Evolutionary conservation across 2,113 vertebrate genomes (phyloP).

Genomic region (Lethenteron reissneri): DNA sequence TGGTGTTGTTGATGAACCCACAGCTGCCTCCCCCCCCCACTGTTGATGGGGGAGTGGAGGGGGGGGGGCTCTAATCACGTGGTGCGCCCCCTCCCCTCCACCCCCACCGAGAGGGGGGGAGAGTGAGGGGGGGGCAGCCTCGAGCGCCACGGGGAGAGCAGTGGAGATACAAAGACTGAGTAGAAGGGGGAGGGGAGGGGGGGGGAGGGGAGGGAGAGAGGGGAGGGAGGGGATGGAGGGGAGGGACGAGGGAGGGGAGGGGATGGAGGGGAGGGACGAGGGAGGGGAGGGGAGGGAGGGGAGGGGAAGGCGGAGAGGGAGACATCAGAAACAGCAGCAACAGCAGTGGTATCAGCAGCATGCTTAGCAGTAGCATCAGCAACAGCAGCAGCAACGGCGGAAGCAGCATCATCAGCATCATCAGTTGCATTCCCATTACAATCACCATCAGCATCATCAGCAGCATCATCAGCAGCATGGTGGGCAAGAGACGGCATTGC

Average conservation of each 20-base stretch:
- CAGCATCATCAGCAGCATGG: not conserved
- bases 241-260: not conserved
- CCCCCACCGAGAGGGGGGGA: not conserved
- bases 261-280: not conserved
- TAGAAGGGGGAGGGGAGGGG: not conserved
- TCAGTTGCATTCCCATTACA: not conserved
- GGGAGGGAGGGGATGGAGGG: not conserved
- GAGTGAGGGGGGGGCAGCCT: not conserved
- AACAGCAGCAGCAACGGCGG: not conserved
- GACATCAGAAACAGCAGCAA: not conserved
- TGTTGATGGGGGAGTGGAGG: too few species aligned
- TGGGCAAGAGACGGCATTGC: not conserved
- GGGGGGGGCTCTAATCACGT: too few species aligned
- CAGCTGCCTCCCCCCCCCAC: too few species aligned
- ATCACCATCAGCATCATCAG: not conserved
- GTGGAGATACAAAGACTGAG: not conserved
- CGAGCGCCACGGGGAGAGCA: not conserved
- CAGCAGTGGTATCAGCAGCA: not conserved
- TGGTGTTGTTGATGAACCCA: too few species aligned
- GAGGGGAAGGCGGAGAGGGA: not conserved
- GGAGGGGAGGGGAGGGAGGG: not conserved
- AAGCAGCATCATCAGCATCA: not conserved
- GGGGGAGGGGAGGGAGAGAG: not conserved
- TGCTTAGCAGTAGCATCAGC: not conserved
- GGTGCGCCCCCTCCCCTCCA: too few species aligned